phyloP scores from a whole-genome alignment of 2,888 invertebrate species.

The Agriotes lineatus region DNA sequence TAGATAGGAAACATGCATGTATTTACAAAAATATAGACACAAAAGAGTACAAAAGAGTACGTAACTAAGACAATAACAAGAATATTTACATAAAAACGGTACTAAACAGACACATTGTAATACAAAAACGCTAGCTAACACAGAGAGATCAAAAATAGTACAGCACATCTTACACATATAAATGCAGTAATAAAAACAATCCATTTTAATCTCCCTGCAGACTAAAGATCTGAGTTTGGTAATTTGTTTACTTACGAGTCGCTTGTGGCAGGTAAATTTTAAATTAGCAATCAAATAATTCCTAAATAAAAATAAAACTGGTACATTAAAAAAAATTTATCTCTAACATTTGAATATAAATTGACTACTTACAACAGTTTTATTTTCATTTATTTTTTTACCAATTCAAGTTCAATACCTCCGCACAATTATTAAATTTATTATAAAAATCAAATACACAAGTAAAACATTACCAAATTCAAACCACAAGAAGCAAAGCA shows the following conservation, averaged over 20 bases:
- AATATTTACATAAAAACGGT: slow-evolving; percentile 23
- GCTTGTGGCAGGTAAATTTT: no score
- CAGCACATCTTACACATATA: background rate
- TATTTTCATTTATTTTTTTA: no score
- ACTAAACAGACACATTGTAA: slow-evolving; percentile 16
- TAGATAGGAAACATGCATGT: slow-evolving; percentile 51
- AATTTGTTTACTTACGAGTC: no score
- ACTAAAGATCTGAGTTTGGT: slow-evolving; percentile 2
- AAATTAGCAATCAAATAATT: no score
- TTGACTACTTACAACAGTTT: no score
- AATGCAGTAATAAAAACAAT: no score
- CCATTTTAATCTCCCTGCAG: background rate
- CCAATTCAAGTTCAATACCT: no score
- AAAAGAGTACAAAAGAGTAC: slow-evolving; percentile 58
- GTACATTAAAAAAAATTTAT: no score
- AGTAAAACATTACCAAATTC: slow-evolving; percentile 29
- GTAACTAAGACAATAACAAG: slow-evolving; percentile 46
- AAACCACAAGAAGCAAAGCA: slow-evolving; percentile 28
- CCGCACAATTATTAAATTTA: no score
- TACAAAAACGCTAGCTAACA: slow-evolving; percentile 8
- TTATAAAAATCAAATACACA: no score
- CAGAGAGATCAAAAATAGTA: slow-evolving; percentile 18
- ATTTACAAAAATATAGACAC: slow-evolving; percentile 48
- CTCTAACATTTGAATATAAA: no score
- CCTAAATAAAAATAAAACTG: no score